phyloP scores from a whole-genome alignment of 2,888 invertebrate species.

The Sesia bembeciformis region DNA sequence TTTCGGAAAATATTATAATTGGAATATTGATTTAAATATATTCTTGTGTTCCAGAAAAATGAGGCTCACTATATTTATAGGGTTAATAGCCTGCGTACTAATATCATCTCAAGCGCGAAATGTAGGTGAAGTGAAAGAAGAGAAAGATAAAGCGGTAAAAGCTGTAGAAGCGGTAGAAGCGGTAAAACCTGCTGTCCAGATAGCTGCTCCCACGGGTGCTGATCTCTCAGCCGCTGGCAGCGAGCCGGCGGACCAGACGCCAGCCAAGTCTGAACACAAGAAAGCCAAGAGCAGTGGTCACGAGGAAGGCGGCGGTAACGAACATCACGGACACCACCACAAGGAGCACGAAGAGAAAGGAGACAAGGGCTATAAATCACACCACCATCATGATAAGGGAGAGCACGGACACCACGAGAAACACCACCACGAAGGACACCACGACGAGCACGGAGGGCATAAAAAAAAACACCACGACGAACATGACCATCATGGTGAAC shows the following conservation, averaged over 20 bases:
- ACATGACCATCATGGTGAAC: constrained; percentile 82
- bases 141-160: constrained; percentile 24
- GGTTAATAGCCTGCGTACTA: constrained; percentile 38
- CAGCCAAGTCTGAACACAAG: constrained; percentile 68
- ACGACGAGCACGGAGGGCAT: constrained; percentile 85
- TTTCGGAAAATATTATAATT: no score
- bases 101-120: constrained; percentile 38
- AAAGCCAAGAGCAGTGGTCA: constrained; percentile 66
- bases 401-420: constrained; percentile 86
- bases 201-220: background rate
- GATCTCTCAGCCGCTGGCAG: constrained; percentile 13
- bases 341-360: constrained; percentile 83
- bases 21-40: background rate
- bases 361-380: constrained; percentile 84
- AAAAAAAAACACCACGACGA: constrained; percentile 88
- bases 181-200: constrained; percentile 1
- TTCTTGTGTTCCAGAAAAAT: constrained; percentile 28
- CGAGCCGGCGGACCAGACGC: constrained; percentile 42
- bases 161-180: constrained; percentile 17
- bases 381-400: constrained; percentile 85
- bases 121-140: constrained; percentile 33
- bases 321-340: constrained; percentile 80
- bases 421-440: constrained; percentile 84
- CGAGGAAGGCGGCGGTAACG: constrained; percentile 80
- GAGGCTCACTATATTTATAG: constrained; percentile 43